Percentiles rank a stretch among this genome's conserved stretches.
Conservation (phyloP, 2,113 vertebrate genomes). For the Suricata suricatta region DNA sequence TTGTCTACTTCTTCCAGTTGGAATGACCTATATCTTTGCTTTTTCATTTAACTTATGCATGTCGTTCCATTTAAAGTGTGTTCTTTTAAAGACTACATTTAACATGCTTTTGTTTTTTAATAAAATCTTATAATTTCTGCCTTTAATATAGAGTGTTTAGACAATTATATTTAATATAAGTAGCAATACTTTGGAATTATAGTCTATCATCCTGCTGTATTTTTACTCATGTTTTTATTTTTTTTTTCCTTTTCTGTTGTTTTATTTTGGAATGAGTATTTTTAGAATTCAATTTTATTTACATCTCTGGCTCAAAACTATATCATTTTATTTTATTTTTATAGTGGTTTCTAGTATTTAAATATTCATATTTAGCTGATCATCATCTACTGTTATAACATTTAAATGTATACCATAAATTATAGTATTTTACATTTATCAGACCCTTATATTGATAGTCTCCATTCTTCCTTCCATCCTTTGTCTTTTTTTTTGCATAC, state of each 20-base stretch:
- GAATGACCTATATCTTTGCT: neutral
- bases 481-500: neutral
- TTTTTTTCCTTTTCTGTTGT: neutral
- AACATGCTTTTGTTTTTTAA: neutral
- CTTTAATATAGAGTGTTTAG: neutral
- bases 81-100: neutral
- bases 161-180: neutral
- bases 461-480: neutral
- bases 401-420: neutral
- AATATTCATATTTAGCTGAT: neutral
- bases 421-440: neutral
- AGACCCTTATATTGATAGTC: neutral
- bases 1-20: neutral
- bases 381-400: neutral
- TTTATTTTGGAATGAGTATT: neutral
- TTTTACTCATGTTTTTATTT: neutral
- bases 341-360: neutral
- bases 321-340: neutral
- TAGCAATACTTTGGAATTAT: neutral
- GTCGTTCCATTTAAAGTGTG: neutral
- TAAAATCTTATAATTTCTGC: too few relatives aligned
- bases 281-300: neutral
- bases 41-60: neutral
- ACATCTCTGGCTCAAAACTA: neutral
- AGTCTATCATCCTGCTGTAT: neutral